A percentile compares a stretch with the other conserved stretches of the same genome.
Evolutionary conservation across 2,113 vertebrate species (phyloP).

Genomic region (Eretmochelys imbricata): DNA sequence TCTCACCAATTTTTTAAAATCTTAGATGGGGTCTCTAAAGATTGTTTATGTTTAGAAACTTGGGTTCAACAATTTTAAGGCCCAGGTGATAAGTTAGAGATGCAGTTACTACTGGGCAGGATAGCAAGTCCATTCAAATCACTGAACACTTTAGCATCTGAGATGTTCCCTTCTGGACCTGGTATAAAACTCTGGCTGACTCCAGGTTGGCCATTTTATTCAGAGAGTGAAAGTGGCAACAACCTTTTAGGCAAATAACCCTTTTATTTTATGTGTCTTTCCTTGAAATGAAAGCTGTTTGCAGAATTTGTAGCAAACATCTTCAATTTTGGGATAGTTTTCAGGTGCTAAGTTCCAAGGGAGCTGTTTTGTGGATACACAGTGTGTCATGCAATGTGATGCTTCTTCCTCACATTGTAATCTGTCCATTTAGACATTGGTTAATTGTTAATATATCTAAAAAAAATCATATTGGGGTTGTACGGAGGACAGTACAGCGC

Average conservation of each 20-base stretch:
- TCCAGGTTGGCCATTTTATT: not conserved
- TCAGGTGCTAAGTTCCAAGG: not conserved
- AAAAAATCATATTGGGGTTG: not conserved
- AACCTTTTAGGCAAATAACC: not conserved
- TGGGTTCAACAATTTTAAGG: too few relatives aligned
- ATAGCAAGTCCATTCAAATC: not conserved
- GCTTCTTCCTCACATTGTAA: not conserved
- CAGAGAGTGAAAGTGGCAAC: not conserved
- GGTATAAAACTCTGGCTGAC: not conserved
- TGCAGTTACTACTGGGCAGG: not conserved
- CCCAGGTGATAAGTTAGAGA: too few relatives aligned
- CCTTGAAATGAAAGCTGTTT: not conserved
- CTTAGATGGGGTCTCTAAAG: not conserved
- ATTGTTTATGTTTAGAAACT: not conserved
- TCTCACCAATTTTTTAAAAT: not conserved
- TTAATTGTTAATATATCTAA: not conserved
- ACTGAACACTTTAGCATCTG: not conserved
- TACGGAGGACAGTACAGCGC: not conserved
- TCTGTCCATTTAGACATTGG: accelerated
- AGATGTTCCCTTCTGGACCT: not conserved
- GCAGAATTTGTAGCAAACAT: not conserved
- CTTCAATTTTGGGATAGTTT: not conserved
- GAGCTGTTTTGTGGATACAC: not conserved
- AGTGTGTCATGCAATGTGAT: not conserved
- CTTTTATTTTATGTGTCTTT: not conserved